A percentile compares a stretch with the other conserved stretches of the same genome.
phyloP scores from a whole-genome alignment of 2,113 vertebrate species.

The Anhinga rufa region DNA sequence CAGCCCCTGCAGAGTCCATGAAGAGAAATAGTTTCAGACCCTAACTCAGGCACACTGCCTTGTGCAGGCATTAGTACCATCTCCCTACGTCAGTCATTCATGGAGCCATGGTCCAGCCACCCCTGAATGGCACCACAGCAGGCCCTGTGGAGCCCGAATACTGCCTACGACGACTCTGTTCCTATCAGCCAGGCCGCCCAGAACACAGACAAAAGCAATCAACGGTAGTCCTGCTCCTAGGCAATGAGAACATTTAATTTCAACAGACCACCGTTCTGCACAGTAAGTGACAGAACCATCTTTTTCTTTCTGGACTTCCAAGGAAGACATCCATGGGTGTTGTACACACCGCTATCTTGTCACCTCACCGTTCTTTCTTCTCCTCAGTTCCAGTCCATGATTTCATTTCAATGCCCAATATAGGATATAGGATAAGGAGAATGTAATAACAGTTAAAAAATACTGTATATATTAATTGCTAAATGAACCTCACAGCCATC shows the following conservation, averaged over 20 bases:
- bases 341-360: background rate
- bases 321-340: background rate
- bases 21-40: background rate
- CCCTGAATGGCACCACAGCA: background rate
- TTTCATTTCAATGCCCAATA: background rate
- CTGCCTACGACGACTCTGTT: accelerated
- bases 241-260: background rate
- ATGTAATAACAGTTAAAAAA: background rate
- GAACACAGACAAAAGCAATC: background rate
- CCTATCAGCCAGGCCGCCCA: background rate
- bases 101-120: background rate
- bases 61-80: background rate
- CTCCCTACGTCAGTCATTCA: background rate
- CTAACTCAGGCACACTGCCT: background rate
- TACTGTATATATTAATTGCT: background rate
- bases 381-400: background rate
- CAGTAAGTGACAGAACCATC: background rate
- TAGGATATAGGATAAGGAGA: background rate
- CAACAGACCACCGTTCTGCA: background rate
- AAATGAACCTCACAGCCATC: background rate
- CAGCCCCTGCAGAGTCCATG: background rate
- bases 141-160: background rate
- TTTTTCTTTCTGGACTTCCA: background rate
- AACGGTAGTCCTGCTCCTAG: background rate
- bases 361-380: background rate